Base-by-base conservation (phyloP, 1,140 invertebrate species). In the Drosophila mayri region DNA sequence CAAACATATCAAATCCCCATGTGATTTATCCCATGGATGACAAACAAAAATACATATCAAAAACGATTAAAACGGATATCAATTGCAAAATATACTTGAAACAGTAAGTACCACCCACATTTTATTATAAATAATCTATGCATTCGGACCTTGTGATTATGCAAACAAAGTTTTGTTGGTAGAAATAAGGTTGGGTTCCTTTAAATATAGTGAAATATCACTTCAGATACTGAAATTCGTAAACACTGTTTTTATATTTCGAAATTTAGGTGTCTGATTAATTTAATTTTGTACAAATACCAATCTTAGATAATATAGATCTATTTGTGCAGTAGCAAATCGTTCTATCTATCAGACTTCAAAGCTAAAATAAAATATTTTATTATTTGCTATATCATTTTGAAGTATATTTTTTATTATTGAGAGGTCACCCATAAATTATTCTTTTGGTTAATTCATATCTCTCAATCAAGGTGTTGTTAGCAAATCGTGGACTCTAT, bases 1-100 rank as follows among this genome's bases (percentile, higher is more conserved):
- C 28, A 30, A 70, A 67, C 66, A 70, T 70, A 70, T 70, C 66
- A 70, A 43, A 38, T 28, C 10, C 32, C 43, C 22, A 67, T 30
- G 32, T 44, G 35, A 54, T 35, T 54, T 44, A 68, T 52, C 47
- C 11, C 14, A 63, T 54, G 60, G 30, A 30, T 40, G 37, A 38
- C 43, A 30, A 55, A 22, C 32, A 14, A 18, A 44, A 54, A 44
- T 46, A 65, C 37, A 68, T 50, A 41, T 50, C 63, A 67, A n/a
- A 18, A 16, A 22, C 44, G 63, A 25, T 67, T 37, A 16, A 55
- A 54, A 38, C 47, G 66, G 66, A 70, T 67, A 55, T 16, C 62
- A 32, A 40, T 30, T 30, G 7, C 14, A 30, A 66, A 70, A 32
- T 25, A 52, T 30, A 46, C n/a, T 37, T 67, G 14, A 55, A 70